Conservation (phyloP, 2,113 vertebrate genomes). For the Lampris incognitus region DNA sequence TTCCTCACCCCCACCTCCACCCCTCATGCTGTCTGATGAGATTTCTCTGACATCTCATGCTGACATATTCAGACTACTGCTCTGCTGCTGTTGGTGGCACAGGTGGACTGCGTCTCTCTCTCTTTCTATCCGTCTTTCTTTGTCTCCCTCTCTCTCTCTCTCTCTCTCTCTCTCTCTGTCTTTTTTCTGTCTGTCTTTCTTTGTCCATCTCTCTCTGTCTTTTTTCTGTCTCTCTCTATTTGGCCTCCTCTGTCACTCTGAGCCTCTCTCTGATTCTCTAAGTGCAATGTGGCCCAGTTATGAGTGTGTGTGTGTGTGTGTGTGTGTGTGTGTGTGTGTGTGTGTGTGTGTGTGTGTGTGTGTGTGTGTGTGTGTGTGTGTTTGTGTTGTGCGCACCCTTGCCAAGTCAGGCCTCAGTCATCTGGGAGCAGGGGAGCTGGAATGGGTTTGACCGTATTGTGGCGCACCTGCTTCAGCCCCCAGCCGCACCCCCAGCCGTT, state of each 20-base stretch:
- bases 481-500: slow-evolving; percentile 36
- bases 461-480: slow-evolving; percentile 76
- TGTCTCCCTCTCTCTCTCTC: too few species aligned
- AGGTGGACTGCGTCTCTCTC: slow-evolving; percentile 63
- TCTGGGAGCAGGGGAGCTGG: slow-evolving; percentile 61
- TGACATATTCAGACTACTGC: slow-evolving; percentile 62
- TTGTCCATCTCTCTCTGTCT: too few species aligned
- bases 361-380: too few species aligned
- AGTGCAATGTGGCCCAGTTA: slow-evolving; percentile 60
- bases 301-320: too few species aligned
- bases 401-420: slow-evolving; percentile 68
- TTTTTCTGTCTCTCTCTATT: too few species aligned
- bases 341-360: too few species aligned
- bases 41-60: slow-evolving; percentile 37
- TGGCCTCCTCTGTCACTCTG: too few species aligned
- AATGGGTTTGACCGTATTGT: slow-evolving; percentile 79
- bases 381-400: background rate
- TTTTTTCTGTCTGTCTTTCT: too few species aligned
- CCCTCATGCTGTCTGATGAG: slow-evolving; percentile 49
- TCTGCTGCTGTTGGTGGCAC: slow-evolving; percentile 50
- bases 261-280: slow-evolving; percentile 17
- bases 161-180: too few species aligned
- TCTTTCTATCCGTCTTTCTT: background rate
- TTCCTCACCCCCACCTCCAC: slow-evolving; percentile 53
- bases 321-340: too few species aligned